Base-by-base conservation (phyloP, 2,113 vertebrate species). In the Cercocebus atys region DNA sequence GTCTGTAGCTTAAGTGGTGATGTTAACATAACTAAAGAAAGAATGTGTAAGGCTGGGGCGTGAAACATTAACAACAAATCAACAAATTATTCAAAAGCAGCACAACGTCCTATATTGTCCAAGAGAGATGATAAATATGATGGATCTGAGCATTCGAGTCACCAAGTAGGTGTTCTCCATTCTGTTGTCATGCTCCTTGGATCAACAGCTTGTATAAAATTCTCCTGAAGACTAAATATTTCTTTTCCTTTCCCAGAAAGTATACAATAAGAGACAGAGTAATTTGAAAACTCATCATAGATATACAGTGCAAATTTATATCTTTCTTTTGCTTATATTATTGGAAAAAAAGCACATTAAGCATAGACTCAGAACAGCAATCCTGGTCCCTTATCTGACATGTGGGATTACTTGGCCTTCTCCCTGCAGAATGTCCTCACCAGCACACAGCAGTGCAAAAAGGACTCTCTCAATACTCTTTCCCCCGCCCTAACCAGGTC, bases 391-490 rank as follows among this genome's bases (percentile, higher is more conserved):
- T 40, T 22, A 11, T n/a, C 17, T 85, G 18, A 52, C 2, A 32
- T 27, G 4, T 30, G 27, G 3, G 6, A 38, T 88, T 55, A 1
- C 9, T 22, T 5, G 3, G 1, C 9, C 30, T 7, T 8, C 18
- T n/a, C 10, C 35, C 20, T 47, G 30, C 40, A 70, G 10, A 10
- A n/a, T 50, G 14, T 66, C 2, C 70, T 72, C 6, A 6, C 12
- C 35, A 89, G 25, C 2, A 30, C 32, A 8, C 7, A 50, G 12
- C 20, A 6, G 12, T 68, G 2, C 14, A 32, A 7, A 32, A 27
- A 20, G 9, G 16, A 84, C 13, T 55, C 7, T 72, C 4, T 80
- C 35, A 20, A 55, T 2, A 16, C 10, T 17, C 18, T 10, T 38
- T 22, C 8, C 0, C 1, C 72, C 47, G n/a, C 5, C 61, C 16